These are phyloP conservation scores for Aricia agestis DNA, from an alignment of 1,140 invertebrate genomes.

Conservation along the genomic window DNA sequence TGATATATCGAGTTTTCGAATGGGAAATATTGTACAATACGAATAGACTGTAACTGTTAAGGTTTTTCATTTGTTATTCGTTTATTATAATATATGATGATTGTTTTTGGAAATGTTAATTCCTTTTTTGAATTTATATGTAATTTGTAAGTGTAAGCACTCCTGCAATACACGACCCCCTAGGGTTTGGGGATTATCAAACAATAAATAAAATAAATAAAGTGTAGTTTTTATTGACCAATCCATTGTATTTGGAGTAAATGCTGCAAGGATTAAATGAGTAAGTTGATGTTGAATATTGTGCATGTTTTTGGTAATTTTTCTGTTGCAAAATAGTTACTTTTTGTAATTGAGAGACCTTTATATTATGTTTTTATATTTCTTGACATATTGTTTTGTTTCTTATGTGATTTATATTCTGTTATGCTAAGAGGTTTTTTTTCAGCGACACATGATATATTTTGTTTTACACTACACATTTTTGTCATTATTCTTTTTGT, in stretches of 20 bases:
- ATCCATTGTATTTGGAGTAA: conserved; percentile 23
- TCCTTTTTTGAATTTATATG: conserved; percentile 70
- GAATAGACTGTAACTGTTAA: conserved; percentile 69
- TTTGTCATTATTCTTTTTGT: not conserved
- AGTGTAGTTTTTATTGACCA: conserved; percentile 32
- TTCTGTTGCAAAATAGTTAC: not conserved
- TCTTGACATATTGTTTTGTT: not conserved
- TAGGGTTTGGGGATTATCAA: conserved; percentile 58
- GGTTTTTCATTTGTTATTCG: conserved; percentile 37
- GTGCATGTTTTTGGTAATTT: conserved; percentile 23
- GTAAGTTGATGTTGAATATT: conserved; percentile 41
- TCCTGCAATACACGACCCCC: conserved; percentile 59
- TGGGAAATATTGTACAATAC: conserved; percentile 61
- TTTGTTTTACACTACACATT: conserved; percentile 19
- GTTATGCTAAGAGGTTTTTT: conserved; percentile 5
- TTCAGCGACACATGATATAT: not conserved
- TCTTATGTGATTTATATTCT: not conserved
- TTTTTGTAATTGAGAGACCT: not conserved
- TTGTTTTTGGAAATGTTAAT: conserved; percentile 59
- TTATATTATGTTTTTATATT: not conserved
- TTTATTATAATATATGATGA: conserved; percentile 37
- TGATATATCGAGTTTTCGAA: conserved; percentile 66
- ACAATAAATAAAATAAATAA: conserved; percentile 67
- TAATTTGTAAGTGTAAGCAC: conserved; percentile 56
- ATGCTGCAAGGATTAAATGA: conserved; percentile 44